Evolutionary conservation across 2,113 vertebrate species (phyloP).

Genomic region (Anoplopoma fimbria): DNA sequence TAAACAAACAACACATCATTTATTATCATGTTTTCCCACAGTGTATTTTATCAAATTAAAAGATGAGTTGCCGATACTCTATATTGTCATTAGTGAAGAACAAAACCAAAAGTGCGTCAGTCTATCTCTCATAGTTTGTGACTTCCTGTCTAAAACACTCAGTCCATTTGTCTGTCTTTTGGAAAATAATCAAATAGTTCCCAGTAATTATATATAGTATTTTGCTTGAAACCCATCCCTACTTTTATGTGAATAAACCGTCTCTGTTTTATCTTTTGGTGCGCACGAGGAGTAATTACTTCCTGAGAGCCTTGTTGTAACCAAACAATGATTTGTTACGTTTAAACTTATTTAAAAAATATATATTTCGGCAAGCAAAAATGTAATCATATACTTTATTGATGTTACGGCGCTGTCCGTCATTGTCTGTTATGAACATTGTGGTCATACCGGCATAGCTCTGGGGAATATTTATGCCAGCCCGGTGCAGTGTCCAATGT

Average conservation of each 20-base stretch:
- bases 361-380: neutral
- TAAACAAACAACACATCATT: slow-evolving; percentile 7
- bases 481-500: too few species aligned
- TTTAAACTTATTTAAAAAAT: neutral
- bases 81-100: too few species aligned
- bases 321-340: neutral
- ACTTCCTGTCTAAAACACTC: neutral
- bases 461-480: too few species aligned
- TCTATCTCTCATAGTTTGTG: neutral
- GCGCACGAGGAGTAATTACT: neutral
- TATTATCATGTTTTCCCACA: neutral
- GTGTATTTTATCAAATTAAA: neutral
- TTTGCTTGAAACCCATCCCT: neutral
- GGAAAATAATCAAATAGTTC: neutral
- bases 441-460: neutral
- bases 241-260: neutral
- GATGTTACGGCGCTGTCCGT: neutral
- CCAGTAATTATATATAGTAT: neutral
- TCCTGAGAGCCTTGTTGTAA: neutral
- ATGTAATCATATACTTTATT: neutral
- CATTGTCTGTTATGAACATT: neutral
- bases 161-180: neutral
- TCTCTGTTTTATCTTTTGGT: neutral
- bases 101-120: neutral
- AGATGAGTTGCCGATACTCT: too few species aligned